phyloP scores from a whole-genome alignment of 1,140 invertebrate genomes.

The Chelonus insularis region DNA sequence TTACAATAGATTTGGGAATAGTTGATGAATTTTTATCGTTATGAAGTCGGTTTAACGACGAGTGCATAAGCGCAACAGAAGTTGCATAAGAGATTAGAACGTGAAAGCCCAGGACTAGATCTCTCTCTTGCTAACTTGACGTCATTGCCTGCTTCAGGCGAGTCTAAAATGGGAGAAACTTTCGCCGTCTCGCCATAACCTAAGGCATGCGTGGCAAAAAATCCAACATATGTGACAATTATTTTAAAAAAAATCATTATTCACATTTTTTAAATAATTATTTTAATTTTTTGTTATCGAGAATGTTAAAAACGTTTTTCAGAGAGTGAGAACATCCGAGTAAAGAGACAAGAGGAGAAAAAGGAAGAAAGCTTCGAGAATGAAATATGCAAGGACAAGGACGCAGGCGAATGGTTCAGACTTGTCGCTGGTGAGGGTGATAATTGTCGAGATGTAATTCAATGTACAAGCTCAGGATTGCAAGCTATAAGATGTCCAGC shows the following conservation, averaged over 20 bases:
- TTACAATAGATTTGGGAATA: too few species aligned
- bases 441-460: conserved; percentile 92
- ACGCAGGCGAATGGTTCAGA: conserved; percentile 94
- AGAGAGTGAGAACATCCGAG: conserved; percentile 37
- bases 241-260: not conserved
- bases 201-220: conserved; percentile 10
- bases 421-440: conserved; percentile 86
- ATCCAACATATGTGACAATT: conserved; percentile 15
- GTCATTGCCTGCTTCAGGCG: conserved; percentile 40
- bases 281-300: not conserved
- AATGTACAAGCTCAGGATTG: conserved; percentile 90
- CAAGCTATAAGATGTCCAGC: conserved; percentile 92
- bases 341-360: conserved; percentile 66
- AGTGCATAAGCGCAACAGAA: conserved; percentile 32
- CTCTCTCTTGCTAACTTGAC: conserved; percentile 53
- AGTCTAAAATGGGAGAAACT: conserved; percentile 40
- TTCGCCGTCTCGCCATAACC: conserved; percentile 42
- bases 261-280: not conserved
- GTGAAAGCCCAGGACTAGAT: conserved; percentile 54
- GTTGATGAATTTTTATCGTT: too few species aligned
- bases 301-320: conserved; percentile 14
- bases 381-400: conserved; percentile 91
- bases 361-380: conserved; percentile 85
- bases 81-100: conserved; percentile 61
- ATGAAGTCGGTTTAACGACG: too few species aligned